A percentile compares a stretch with the other conserved stretches of the same genome.
phyloP scores from a whole-genome alignment of 2,113 vertebrate genomes.

The Gallinago undulata region DNA sequence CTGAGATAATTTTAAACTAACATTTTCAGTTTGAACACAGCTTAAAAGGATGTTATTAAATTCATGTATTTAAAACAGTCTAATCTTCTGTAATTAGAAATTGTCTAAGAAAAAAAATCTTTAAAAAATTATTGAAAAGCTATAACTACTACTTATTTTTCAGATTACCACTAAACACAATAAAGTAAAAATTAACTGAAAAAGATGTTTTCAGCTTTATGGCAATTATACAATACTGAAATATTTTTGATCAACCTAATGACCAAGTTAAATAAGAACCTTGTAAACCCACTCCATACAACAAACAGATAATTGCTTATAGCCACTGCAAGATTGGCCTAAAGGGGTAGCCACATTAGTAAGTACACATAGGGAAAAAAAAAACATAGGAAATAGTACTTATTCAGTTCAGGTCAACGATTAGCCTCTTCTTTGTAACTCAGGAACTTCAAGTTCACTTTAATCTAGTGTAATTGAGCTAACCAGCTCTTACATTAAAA shows the following conservation, averaged over 20 bases:
- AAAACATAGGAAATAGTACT: slow-evolving; percentile 10
- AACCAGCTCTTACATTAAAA: slow-evolving; percentile 70
- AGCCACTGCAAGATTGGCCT: background rate
- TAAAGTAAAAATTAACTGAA: background rate
- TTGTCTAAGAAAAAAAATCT: background rate
- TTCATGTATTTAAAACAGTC: background rate
- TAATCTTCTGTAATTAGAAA: background rate
- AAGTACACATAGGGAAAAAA: background rate
- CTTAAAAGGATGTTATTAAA: background rate
- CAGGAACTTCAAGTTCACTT: slow-evolving; percentile 69
- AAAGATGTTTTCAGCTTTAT: background rate
- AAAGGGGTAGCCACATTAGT: slow-evolving; percentile 19
- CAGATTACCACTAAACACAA: background rate
- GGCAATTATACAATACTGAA: background rate
- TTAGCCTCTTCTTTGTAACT: slow-evolving; percentile 47
- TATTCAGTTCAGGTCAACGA: slow-evolving; percentile 54
- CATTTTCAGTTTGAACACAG: background rate
- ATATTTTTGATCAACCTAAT: background rate
- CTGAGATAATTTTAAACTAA: background rate
- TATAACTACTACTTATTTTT: background rate
- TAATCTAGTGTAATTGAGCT: slow-evolving; percentile 67
- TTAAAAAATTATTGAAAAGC: background rate
- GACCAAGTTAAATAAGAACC: background rate
- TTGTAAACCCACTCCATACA: background rate
- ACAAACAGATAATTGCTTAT: background rate